phyloP scores from a whole-genome alignment of 2,797 vertebrate genomes.

The Megaceryle alcyon region DNA sequence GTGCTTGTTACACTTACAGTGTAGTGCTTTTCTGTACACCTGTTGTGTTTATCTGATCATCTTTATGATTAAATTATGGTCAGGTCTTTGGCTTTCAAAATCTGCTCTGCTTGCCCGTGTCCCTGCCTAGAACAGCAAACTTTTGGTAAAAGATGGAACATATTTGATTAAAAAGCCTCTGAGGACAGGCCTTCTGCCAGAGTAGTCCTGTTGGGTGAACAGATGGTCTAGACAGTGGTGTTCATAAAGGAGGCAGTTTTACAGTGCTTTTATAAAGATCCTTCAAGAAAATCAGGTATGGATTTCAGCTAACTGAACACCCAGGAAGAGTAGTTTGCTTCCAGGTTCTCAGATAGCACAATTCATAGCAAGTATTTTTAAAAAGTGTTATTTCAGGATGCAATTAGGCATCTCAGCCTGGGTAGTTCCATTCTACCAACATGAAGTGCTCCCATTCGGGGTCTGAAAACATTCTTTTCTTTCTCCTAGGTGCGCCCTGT shows the following conservation, averaged over 20 bases:
- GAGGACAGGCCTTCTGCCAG: background rate
- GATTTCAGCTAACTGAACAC: background rate
- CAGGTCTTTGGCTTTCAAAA: background rate
- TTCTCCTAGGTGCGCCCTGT: background rate
- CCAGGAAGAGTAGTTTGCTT: background rate
- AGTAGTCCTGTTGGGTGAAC: background rate
- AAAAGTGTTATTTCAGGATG: background rate
- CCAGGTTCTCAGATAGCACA: background rate
- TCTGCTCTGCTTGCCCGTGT: background rate
- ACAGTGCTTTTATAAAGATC: background rate
- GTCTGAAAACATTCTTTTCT: background rate
- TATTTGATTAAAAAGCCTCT: background rate
- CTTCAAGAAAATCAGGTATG: background rate
- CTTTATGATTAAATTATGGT: accelerated
- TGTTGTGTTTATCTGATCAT: background rate
- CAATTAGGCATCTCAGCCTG: background rate
- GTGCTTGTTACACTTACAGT: background rate
- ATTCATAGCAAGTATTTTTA: background rate
- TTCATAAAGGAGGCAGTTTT: background rate
- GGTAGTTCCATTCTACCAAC: background rate
- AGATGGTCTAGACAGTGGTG: background rate
- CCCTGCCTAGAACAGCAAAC: background rate
- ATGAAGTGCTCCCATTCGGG: background rate
- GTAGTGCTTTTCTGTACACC: background rate
- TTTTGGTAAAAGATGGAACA: background rate